These are phyloP conservation scores for Asobara japonica DNA, from an alignment of 1,140 invertebrate species.

Conservation along the genomic window DNA sequence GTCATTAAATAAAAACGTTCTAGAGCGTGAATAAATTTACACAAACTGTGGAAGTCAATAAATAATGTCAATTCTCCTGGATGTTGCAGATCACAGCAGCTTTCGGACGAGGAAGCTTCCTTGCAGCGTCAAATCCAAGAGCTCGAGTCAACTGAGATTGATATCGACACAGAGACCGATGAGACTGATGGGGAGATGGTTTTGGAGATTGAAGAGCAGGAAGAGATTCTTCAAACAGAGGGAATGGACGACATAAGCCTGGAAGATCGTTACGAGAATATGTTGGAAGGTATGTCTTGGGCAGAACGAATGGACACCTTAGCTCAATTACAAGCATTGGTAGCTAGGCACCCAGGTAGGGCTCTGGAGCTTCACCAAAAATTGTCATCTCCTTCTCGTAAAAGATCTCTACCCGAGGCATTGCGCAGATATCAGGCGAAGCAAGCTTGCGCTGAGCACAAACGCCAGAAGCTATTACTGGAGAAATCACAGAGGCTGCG, in stretches of 20 bases:
- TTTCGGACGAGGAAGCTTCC: slow-evolving; percentile 82
- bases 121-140: slow-evolving; percentile 84
- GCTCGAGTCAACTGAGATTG: slow-evolving; percentile 81
- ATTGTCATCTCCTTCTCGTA: slow-evolving; percentile 87
- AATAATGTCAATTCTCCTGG: too few species aligned
- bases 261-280: slow-evolving; percentile 72
- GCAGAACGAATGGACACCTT: slow-evolving; percentile 81
- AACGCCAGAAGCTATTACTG: slow-evolving; percentile 81
- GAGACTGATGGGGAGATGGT: slow-evolving; percentile 78
- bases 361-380: slow-evolving; percentile 93
- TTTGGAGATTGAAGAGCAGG: slow-evolving; percentile 69
- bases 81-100: slow-evolving; percentile 69
- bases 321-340: slow-evolving; percentile 78
- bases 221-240: slow-evolving; percentile 43
- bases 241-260: slow-evolving; percentile 58
- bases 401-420: slow-evolving; percentile 83
- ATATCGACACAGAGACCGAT: slow-evolving; percentile 83
- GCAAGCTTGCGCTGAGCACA: slow-evolving; percentile 84
- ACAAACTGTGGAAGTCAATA: too few species aligned
- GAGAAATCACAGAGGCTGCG: slow-evolving; percentile 88
- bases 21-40: too few species aligned
- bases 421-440: slow-evolving; percentile 85
- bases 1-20: too few species aligned
- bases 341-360: slow-evolving; percentile 86
- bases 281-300: slow-evolving; percentile 80